Conservation (phyloP, 2,113 vertebrate species). For the Clupea harengus region DNA sequence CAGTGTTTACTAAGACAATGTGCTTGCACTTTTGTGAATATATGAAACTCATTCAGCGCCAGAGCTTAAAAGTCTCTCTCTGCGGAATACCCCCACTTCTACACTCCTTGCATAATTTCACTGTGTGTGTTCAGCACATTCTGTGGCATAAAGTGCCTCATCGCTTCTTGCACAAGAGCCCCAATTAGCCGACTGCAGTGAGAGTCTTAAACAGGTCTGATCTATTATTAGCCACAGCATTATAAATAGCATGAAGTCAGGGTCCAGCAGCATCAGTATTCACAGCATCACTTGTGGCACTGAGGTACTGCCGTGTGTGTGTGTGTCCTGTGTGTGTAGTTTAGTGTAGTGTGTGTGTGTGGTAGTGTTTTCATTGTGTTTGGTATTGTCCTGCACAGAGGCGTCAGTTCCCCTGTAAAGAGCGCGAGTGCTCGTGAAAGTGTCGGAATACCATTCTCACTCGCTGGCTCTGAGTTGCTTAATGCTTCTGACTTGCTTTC, state of each 20-base stretch:
- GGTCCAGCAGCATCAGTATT: conserved; percentile 48
- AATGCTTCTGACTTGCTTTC: neutral
- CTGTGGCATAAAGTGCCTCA: neutral
- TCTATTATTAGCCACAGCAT: conserved; percentile 54
- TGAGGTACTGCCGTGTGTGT: neutral
- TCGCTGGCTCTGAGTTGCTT: neutral
- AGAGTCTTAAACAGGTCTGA: neutral
- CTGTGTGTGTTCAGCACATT: neutral
- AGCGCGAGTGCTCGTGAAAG: neutral
- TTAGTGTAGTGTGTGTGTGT: neutral
- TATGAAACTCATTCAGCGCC: neutral
- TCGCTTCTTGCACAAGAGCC: neutral
- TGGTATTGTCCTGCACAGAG: neutral
- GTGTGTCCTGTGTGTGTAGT: too few relatives aligned
- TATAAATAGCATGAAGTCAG: conserved; percentile 56
- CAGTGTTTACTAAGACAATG: neutral
- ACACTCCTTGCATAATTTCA: neutral
- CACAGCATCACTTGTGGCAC: conserved; percentile 7
- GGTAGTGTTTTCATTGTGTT: neutral
- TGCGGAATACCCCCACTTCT: neutral
- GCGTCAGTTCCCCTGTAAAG: too few relatives aligned
- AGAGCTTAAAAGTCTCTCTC: neutral
- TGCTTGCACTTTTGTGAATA: too few relatives aligned
- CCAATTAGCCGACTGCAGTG: neutral
- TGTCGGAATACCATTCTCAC: neutral